These are phyloP conservation scores for Macrobrachium nipponense DNA, from an alignment of 1,140 invertebrate genomes.

Conservation along the genomic window DNA sequence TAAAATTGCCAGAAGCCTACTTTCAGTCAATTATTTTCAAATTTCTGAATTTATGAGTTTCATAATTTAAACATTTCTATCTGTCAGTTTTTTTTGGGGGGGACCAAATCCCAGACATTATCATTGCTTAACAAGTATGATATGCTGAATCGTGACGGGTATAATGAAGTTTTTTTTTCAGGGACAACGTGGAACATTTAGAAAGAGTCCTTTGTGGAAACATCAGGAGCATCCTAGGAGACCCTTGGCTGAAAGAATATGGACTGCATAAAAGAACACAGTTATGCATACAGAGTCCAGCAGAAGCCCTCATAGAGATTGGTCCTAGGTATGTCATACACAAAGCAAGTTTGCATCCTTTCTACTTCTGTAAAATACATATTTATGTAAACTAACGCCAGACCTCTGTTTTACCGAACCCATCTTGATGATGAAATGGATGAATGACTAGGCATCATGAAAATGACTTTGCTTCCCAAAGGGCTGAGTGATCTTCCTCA, in stretches of 20 bases:
- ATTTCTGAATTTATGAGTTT: no score
- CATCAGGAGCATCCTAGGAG: conserved; percentile 65
- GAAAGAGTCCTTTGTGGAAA: not conserved
- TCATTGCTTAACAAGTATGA: no score
- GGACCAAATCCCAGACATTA: no score
- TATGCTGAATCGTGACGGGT: no score
- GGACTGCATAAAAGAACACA: conserved; percentile 43
- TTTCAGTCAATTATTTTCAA: no score
- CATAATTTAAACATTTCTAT: no score
- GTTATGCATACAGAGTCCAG: not conserved
- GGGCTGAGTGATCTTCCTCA: not conserved
- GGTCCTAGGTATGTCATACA: conserved; percentile 68
- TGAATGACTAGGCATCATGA: no score
- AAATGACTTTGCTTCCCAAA: conserved; percentile 61
- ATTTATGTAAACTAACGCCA: not conserved
- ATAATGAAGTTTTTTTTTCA: not conserved
- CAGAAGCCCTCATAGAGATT: conserved; percentile 68
- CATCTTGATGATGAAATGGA: no score
- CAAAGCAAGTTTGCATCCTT: not conserved
- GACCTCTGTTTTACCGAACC: no score
- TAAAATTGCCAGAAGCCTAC: no score
- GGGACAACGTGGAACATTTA: not conserved
- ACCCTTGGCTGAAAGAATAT: conserved; percentile 66
- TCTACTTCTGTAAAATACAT: not conserved
- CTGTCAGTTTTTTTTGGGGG: no score